phyloP scores from a whole-genome alignment of 1,140 invertebrate genomes.

The Globodera rostochiensis region DNA sequence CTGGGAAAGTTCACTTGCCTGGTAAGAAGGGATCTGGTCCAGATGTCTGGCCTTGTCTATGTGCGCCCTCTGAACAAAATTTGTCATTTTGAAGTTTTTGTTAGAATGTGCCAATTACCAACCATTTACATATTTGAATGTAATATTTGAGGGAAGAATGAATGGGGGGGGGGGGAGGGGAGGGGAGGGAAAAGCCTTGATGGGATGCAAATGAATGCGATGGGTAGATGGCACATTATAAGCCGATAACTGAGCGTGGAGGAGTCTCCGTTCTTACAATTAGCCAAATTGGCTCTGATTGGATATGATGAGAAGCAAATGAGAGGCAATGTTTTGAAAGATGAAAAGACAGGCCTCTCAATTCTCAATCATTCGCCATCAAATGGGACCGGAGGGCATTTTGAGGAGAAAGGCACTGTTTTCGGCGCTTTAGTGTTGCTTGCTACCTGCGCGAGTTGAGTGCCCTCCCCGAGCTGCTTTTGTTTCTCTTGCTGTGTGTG shows the following conservation, averaged over 20 bases:
- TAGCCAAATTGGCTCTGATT: neutral
- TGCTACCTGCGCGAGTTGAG: neutral
- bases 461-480: conserved; percentile 1
- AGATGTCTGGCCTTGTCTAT: conserved; percentile 64
- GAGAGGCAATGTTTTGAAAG: too few species aligned
- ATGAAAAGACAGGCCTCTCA: neutral
- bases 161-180: neutral
- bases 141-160: neutral
- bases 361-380: neutral
- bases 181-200: neutral
- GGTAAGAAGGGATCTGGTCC: conserved; percentile 64
- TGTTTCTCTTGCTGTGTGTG: neutral
- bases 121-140: neutral
- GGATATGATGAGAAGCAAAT: neutral
- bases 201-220: neutral
- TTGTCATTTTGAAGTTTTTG: neutral
- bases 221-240: neutral
- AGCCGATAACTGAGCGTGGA: neutral
- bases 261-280: neutral
- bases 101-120: conserved; percentile 9
- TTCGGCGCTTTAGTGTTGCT: neutral
- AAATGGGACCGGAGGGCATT: neutral
- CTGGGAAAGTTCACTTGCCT: conserved; percentile 41
- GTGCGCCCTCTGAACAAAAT: conserved; percentile 60
- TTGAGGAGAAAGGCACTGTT: neutral